Base-by-base conservation (phyloP, 2,797 vertebrate genomes). In the Pseudocheirus occidentalis region DNA sequence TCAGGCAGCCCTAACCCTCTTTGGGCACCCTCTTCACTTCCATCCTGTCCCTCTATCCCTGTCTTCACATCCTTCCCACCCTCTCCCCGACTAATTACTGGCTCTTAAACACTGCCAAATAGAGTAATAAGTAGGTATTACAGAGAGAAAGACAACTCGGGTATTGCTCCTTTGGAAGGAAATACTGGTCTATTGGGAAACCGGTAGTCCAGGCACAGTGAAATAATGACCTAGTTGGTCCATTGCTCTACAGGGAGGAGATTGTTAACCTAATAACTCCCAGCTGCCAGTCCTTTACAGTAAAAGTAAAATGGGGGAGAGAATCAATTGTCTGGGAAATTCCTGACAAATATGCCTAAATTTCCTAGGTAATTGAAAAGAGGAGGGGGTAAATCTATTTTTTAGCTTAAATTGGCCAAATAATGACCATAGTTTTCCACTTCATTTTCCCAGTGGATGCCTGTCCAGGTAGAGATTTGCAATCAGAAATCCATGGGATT, bases 301-400 rank as follows among this genome's bases (percentile, higher is more conserved):
- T 57, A 54, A 59, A 93, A 87, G 56, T 50, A 91, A 56, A 93
- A 91, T 53, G 9, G 9, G 93, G 21, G 50, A 91, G 29, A 92
- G 34, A 97, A 91, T 66, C 24, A 90, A 95, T 52, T 90, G 31
- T 34, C 21, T 92, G 34, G 14, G 46, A 62, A 92, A 95, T 95
- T 96, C 53, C 91, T 87, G 95, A 40, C 40, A n/a, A 93, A 96
- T 81, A 55, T 46, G 58, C 3, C 27, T 53, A 29, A 40, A 55
- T 90, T 95, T 91, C 93, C 94, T 94, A 95, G 93, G 10, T 91
- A 94, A 94, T 87, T 92, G 34, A 92, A 12, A 93, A 1, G 14
- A 91, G 94, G 4, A 95, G 31, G n/a, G 7, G 90, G 16, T 92
- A 55, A 89, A 81, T 55, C 57, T 29, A 92, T 12, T 92, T 93